Evolutionary conservation across 2,797 vertebrate species (phyloP), one percentile per base, ranked within the genome.

Genomic region (Heliangelus exortis): DNA sequence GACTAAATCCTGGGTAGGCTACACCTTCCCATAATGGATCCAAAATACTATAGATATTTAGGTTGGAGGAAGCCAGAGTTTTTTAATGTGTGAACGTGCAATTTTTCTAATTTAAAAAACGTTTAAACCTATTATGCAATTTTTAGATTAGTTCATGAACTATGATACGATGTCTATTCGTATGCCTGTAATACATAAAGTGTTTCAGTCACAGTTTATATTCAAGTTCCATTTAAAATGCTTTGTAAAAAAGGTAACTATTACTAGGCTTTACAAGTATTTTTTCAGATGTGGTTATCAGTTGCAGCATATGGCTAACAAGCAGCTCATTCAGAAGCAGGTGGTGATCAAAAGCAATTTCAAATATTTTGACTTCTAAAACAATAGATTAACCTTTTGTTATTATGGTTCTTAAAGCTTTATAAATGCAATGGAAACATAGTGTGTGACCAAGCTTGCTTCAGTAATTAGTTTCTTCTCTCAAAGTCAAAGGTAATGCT

Each of bases 151-250:
- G 95, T 68, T 96, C 63, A 31, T 72, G 55, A 74, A 57, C 58
- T 94, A 66, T 75, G 34, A 25, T 92, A 28, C 33, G 73, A 82
- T 43, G 68, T 86, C 43, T 77, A 23, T 54, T 92, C 2, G 3
- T 78, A 61, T 15, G 31, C 51, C 39, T 92, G 43, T 86, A 66
- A 82, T 47, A 47, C 43, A 26, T 76, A 76, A 47, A 50, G 85
- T 48, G 28, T 90, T 92, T 94, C 77, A 79, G 90, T 92, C 80
- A 69, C 55, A 36, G 92, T 94, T 96, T 94, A 84, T 93, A 85
- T 92, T 89, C 77, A 92, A 89, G 84, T 83, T 95, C 69, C 55
- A 76, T 92, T 94, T 83, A 2, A 93, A 92, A 74, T 78, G 12
- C 67, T 93, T 85, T 83, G 34, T 67, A 84, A 75, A 86, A 86